Base-by-base conservation (phyloP, 2,888 invertebrate genomes). In the Phalangium opilio region DNA sequence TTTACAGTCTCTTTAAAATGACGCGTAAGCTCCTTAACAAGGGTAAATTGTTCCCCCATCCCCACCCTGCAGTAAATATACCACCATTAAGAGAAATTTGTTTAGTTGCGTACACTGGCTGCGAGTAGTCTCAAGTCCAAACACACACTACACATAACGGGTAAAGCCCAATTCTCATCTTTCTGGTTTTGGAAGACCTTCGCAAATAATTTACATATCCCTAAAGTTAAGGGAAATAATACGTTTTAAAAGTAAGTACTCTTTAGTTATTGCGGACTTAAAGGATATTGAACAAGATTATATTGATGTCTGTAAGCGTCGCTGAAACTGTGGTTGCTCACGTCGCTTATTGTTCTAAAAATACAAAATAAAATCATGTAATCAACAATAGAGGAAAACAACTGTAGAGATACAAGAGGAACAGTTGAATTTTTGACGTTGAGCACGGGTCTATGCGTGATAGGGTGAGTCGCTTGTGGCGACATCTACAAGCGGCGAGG, bases 91-190 rank as follows among this genome's bases (percentile, higher is more conserved):
- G n/a, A 27, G 27, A 8, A 27, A 27, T 27, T 7, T 27, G 8
- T 27, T 27, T n/a, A n/a, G n/a, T n/a, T n/a, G n/a, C n/a, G n/a
- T 59, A 71, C 72, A 58, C 62, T 63, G 46, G 63, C 64, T 14
- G 72, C 72, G 56, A 72, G 72, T n/a, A 82, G 72, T 46, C 96
- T 71, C 36, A 98, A 70, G 67, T 98, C 96, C 14, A 89, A 72
- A 60, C 90, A 89, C 12, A 86, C 76, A 0, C 78, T 75, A 61
- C 86, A 87, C 82, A 96, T 84, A 8, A 96, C 75, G 0, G 90
- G 85, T n/a, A 98, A 68, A 57, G 83, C 81, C 96, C 96, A 98
- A 66, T 96, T 96, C 60, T 90, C 90, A 57, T 95, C 95, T 58
- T 86, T 89, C 57, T 85, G 80, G 33, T 76, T 70, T 65, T 90